Conservation (phyloP, 2,797 vertebrate genomes). For the Danio albolineatus region DNA sequence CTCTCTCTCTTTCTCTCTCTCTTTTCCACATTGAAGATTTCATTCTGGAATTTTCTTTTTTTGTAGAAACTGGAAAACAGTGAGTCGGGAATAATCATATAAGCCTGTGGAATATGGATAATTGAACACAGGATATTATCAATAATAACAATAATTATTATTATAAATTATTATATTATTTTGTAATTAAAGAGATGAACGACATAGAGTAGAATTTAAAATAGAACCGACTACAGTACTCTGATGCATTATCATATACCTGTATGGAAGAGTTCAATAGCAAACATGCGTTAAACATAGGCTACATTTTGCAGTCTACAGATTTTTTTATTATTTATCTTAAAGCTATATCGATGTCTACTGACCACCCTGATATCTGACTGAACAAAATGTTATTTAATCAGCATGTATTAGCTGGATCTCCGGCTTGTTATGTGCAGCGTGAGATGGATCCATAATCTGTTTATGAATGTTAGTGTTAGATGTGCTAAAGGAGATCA, state of each 20-base stretch:
- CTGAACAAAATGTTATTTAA: background rate
- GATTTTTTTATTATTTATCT: no score
- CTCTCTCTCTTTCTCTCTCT: background rate
- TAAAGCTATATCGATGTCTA: background rate
- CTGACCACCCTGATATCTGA: background rate
- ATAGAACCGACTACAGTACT: no score
- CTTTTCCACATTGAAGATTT: slow-evolving; percentile 11
- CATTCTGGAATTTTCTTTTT: slow-evolving; percentile 1
- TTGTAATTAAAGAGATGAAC: background rate
- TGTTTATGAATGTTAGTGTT: background rate
- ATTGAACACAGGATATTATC: no score
- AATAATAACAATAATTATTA: no score
- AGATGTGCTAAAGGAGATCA: background rate
- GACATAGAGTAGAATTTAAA: background rate
- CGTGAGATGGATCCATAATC: background rate
- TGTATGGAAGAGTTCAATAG: no score
- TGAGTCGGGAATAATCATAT: background rate
- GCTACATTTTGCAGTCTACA: background rate
- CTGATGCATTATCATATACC: no score
- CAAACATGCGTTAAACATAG: background rate
- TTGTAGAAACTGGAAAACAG: background rate
- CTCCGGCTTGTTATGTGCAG: background rate
- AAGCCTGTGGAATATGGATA: background rate
- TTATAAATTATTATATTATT: background rate
- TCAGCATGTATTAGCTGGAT: background rate